These are phyloP conservation scores for Nylanderia fulva DNA, from an alignment of 1,140 invertebrate species.

Conservation along the genomic window DNA sequence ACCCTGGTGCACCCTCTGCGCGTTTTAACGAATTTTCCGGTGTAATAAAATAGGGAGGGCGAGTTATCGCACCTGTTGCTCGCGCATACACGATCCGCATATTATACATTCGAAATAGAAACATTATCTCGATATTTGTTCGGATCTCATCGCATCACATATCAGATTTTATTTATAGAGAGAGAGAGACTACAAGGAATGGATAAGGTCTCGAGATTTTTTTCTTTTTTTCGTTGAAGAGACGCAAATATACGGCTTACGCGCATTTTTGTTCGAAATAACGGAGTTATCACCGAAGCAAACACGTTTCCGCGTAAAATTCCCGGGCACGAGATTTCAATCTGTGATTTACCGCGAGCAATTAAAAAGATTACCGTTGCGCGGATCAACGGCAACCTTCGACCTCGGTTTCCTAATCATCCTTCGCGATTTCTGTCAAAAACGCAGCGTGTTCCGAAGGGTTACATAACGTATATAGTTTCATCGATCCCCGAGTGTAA, in stretches of 20 bases:
- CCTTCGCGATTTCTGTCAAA: slow-evolving; percentile 64
- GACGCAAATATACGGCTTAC: neutral
- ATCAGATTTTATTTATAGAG: neutral
- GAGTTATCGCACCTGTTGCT: slow-evolving; percentile 26
- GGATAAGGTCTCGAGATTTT: neutral
- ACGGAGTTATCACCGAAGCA: slow-evolving; percentile 40
- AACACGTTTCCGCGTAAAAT: slow-evolving; percentile 33
- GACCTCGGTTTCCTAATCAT: slow-evolving; percentile 40
- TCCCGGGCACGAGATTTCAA: slow-evolving; percentile 37
- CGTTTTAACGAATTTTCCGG: slow-evolving; percentile 68
- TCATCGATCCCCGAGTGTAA: slow-evolving; percentile 40
- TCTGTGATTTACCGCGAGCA: slow-evolving; percentile 41
- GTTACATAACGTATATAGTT: slow-evolving; percentile 23
- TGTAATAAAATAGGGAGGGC: neutral
- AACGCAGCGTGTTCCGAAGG: neutral
- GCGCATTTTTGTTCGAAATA: slow-evolving; percentile 8
- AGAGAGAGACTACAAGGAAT: neutral
- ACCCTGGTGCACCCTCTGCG: slow-evolving; percentile 63
- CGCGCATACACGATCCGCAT: neutral
- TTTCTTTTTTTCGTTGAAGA: neutral
- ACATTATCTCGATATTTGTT: slow-evolving; percentile 10
- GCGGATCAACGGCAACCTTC: slow-evolving; percentile 4
- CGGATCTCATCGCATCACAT: neutral
- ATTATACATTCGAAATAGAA: too few relatives aligned
- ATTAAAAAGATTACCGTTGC: slow-evolving; percentile 53